phyloP scores from a whole-genome alignment of 2,888 invertebrate genomes.

The Liopterus haemorrhoidalis region DNA sequence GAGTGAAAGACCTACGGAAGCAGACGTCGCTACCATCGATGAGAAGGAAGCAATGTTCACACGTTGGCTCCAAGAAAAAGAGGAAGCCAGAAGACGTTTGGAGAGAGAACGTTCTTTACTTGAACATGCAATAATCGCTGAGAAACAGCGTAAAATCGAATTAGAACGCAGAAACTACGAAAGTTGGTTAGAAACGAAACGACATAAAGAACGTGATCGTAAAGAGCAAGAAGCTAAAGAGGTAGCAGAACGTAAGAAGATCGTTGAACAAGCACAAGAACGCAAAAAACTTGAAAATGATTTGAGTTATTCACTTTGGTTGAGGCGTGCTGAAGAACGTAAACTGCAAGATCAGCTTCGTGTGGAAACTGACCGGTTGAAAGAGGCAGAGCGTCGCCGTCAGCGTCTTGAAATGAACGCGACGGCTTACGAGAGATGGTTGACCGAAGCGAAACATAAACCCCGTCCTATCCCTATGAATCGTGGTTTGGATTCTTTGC shows the following conservation, averaged over 20 bases:
- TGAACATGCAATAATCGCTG: slow-evolving; percentile 33
- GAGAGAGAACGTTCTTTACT: slow-evolving; percentile 35
- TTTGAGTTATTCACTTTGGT: no score
- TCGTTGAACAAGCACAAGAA: no score
- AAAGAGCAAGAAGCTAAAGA: slow-evolving; percentile 35
- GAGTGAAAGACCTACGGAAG: slow-evolving; percentile 20
- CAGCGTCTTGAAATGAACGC: slow-evolving; percentile 50
- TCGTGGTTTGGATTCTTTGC: slow-evolving; percentile 58
- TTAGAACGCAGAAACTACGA: slow-evolving; percentile 45
- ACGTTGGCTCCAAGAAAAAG: slow-evolving; percentile 49
- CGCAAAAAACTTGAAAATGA: no score
- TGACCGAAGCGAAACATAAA: slow-evolving; percentile 55
- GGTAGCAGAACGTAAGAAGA: slow-evolving; percentile 43
- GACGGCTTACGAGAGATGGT: slow-evolving; percentile 58
- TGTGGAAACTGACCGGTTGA: slow-evolving; percentile 47
- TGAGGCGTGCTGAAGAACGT: no score
- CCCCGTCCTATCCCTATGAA: slow-evolving; percentile 58
- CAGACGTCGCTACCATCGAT: no score
- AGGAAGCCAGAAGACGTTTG: slow-evolving; percentile 36
- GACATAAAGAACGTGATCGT: no score
- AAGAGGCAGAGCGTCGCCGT: slow-evolving; percentile 50
- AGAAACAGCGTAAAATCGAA: slow-evolving; percentile 41
- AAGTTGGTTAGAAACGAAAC: slow-evolving; percentile 39
- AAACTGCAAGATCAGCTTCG: no score
- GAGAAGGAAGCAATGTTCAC: slow-evolving; percentile 50